Percentiles rank a stretch among this genome's conserved stretches.
Evolutionary conservation across 2,113 vertebrate genomes (phyloP).

Genomic region (Rhabdornis inornatus): DNA sequence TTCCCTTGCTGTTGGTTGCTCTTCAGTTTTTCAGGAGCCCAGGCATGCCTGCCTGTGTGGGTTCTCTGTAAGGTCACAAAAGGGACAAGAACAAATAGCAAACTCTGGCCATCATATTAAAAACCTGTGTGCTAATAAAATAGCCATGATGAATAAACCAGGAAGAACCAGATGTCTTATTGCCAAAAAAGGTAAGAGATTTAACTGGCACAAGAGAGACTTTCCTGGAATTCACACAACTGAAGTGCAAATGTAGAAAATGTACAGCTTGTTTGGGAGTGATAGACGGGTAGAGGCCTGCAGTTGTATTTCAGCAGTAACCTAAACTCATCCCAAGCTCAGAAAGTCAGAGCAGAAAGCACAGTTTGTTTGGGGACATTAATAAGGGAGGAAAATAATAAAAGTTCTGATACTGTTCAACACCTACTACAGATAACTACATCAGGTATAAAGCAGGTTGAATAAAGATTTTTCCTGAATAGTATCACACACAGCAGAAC

Average conservation of each 20-base stretch:
- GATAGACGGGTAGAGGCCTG: background rate
- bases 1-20: background rate
- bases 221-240: background rate
- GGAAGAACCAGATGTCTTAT: background rate
- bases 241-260: background rate
- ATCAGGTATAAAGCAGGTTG: background rate
- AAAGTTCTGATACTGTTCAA: background rate
- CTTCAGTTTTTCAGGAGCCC: background rate
- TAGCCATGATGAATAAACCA: background rate
- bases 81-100: background rate
- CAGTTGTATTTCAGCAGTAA: background rate
- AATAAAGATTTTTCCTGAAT: background rate
- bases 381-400: background rate
- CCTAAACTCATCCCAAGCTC: background rate
- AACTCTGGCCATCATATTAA: background rate
- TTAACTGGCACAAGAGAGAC: background rate
- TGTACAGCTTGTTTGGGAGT: background rate
- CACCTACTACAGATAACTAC: background rate
- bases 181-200: background rate
- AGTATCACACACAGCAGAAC: background rate
- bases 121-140: background rate
- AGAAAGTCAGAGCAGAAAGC: background rate
- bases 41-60: rapidly evolving
- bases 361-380: background rate
- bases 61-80: background rate